phyloP scores from a whole-genome alignment of 2,797 vertebrate genomes.

The Myotis myotis region DNA sequence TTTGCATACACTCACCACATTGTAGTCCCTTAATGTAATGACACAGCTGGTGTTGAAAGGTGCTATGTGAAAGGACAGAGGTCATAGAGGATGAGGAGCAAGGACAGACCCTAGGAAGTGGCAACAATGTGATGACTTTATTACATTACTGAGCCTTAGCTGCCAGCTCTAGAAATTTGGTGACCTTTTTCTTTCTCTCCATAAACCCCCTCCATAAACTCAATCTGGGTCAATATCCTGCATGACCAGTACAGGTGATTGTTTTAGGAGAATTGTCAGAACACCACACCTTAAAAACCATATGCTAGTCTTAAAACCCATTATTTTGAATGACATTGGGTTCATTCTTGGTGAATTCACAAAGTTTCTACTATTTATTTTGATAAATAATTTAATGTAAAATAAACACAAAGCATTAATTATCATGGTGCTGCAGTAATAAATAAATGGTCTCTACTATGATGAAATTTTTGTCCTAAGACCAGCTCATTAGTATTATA shows the following conservation, averaged over 20 bases:
- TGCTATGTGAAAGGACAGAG: not conserved
- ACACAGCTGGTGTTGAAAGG: not conserved
- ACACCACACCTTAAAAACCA: no score
- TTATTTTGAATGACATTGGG: no score
- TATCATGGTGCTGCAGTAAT: no score
- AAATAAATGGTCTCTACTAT: no score
- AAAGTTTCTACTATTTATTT: not conserved
- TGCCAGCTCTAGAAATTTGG: not conserved
- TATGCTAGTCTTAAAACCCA: no score
- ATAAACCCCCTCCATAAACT: not conserved
- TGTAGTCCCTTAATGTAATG: not conserved
- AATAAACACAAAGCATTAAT: no score
- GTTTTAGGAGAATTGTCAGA: no score
- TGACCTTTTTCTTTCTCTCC: not conserved
- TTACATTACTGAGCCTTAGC: not conserved
- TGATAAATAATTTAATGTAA: not conserved
- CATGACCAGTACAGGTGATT: no score
- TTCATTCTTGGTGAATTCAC: no score
- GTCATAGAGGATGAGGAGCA: not conserved
- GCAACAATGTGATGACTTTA: not conserved
- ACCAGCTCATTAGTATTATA: no score
- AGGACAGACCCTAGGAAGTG: not conserved
- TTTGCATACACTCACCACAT: not conserved
- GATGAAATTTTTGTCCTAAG: no score
- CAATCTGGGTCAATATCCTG: not conserved